Evolutionary conservation across 2,797 vertebrate genomes (phyloP), one percentile per base, ranked within the genome.

Genomic region (Natrix natrix): DNA sequence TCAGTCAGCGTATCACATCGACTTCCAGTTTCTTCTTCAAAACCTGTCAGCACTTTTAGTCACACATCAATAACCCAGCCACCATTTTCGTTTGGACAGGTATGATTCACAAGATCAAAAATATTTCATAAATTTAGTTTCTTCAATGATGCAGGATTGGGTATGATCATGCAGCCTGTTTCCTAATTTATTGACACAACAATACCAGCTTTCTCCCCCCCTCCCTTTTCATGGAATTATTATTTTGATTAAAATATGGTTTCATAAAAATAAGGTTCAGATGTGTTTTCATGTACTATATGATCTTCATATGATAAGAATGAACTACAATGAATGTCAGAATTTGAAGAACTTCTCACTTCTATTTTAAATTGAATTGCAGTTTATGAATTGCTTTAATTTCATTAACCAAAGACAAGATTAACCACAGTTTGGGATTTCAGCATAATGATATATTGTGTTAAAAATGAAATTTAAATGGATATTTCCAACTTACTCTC

Each of bases 1-100:
- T 97, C 98, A 0, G 96, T 97, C 83, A 98, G 98, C 20, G 97
- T 97, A 0, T 98, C 98, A 0, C 99, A 99, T 97, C 98, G 98
- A 98, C 97, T 98, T 99, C 96, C 98, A 98, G 94, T 98, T 98
- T 97, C 98, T 98, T 95, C 98, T 98, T 98, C 97, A 93, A 98
- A 98, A 94, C 98, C 98, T 93, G 95, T 97, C 96, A 98, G 98
- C 94, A 98, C 98, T 97, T 99, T 98, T 32, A 98, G 96, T 87
- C 97, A 96, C 93, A 69, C 97, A 0, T 97, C 97, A 94, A 97
- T 96, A 83, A 92, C 96, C 0, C 98, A 97, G 20, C 97, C 97
- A 0, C 97, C 97, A 87, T 97, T 97, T 54, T 94, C 97, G 92
- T 98, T 97, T 95, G 96, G 96, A 91, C 98, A 98, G 98, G 98